Evolutionary conservation across 30 jellyfish, hydroid and myxozoan genomes (phyloP), one percentile per base, ranked within the genome.

Genomic region (Turritopsis rubra): DNA sequence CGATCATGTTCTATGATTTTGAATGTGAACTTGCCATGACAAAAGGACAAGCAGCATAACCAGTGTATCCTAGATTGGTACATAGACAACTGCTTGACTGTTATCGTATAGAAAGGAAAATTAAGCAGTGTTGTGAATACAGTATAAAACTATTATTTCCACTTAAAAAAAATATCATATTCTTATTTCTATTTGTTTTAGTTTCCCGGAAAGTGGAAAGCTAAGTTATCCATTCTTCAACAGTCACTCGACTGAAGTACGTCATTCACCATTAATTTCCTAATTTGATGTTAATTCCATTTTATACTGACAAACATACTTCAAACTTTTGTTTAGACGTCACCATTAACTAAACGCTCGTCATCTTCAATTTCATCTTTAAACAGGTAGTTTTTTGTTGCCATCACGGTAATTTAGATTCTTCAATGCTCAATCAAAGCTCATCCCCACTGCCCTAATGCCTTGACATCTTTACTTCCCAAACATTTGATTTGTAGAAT

Each of bases 151-250:
- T n/a, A n/a, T n/a, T n/a, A n/a, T n/a, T 41, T 41, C 60, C 60
- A 41, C 13, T 41, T 13, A 41, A 41, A 41, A 41, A 3, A 5
- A 41, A 13, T 41, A 3, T 41, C 60, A 41, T 5, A 41, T 3
- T 41, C 60, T 68, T n/a, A 7, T 68, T 27, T 9, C 9, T 68
- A 0, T 68, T 19, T 68, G 8, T n/a, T 68, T 68, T 68, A 68
- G 77, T 68, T 68, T 68, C 19, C 77, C 77, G 9, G 77, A 68
- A 68, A 68, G 77, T 68, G 77, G 77, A 68, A 68, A 68, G 30
- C 9, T 27, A 22, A n/a, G 31, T n/a, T 68, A n/a, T 68, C 30
- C 77, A 68, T 68, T 68, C 19, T 68, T 68, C 8, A 68, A n/a
- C 30, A 16, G 21, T 68, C 77, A 68, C 16, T 23, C 77, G 19